phyloP scores from a whole-genome alignment of 2,113 vertebrate genomes.

The Phylloscopus whistleri region DNA sequence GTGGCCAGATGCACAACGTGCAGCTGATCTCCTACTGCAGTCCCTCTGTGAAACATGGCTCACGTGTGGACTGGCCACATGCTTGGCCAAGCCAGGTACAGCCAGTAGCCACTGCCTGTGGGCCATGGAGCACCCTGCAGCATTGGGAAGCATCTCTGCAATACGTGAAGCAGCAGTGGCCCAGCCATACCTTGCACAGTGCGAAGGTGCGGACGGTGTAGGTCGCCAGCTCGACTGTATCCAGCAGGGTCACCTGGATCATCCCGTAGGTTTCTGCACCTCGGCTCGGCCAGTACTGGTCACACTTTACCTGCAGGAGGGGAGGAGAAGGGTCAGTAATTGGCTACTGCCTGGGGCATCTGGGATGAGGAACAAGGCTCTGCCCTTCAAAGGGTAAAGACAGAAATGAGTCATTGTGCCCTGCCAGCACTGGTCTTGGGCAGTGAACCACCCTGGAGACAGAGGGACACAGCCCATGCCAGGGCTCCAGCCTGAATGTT shows the following conservation, averaged over 20 bases:
- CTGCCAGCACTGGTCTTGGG: accelerated
- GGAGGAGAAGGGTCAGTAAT: neutral
- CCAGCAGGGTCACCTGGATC: slow-evolving; percentile 91
- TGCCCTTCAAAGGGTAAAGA: neutral
- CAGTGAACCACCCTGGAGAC: neutral
- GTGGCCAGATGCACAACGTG: neutral
- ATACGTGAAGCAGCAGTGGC: neutral
- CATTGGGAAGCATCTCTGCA: accelerated
- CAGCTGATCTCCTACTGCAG: neutral
- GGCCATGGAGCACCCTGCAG: neutral
- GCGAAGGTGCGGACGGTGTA: slow-evolving; percentile 91
- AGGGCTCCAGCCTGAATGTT: neutral
- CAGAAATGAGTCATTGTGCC: neutral
- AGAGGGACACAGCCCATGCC: neutral
- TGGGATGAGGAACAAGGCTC: neutral
- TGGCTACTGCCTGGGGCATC: neutral
- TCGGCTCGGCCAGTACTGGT: slow-evolving; percentile 94
- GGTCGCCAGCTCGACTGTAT: slow-evolving; percentile 90
- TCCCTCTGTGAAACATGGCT: neutral
- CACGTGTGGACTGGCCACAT: accelerated
- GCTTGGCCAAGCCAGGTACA: neutral
- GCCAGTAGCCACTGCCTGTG: neutral
- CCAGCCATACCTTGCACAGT: slow-evolving; percentile 84
- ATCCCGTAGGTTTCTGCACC: slow-evolving; percentile 92
- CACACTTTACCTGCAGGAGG: slow-evolving; percentile 86